These are phyloP conservation scores for Petrosia ficiformis DNA, from an alignment of 37 sponge, comb jelly and placozoan species.

Conservation along the genomic window DNA sequence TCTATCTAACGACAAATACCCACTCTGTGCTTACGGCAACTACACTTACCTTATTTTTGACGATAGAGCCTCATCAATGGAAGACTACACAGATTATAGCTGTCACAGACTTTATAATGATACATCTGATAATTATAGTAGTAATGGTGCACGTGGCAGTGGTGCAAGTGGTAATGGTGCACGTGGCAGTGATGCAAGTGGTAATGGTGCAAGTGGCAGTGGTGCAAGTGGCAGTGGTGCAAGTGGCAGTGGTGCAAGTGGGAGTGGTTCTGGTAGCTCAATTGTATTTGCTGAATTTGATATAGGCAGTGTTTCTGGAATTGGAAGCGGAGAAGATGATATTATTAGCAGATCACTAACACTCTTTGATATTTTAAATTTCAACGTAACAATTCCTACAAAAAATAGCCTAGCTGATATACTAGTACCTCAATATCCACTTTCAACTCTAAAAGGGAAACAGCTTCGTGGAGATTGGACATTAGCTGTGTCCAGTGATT, in stretches of 20 bases:
- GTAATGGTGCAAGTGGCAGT: conserved; percentile 14
- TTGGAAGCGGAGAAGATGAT: background rate
- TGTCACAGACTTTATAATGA: background rate
- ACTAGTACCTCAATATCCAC: conserved; percentile 40
- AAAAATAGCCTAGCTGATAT: conserved; percentile 61
- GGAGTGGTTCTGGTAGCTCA: conserved; percentile 24
- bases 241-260: background rate
- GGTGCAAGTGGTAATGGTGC: background rate
- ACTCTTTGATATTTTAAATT: conserved; percentile 20
- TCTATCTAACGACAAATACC: conserved; percentile 34
- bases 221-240: background rate
- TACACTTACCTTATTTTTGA: conserved; percentile 82
- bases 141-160: background rate
- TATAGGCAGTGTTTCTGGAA: background rate
- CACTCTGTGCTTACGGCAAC: conserved; percentile 74
- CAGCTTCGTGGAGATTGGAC: conserved; percentile 64
- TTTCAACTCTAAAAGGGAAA: conserved; percentile 62
- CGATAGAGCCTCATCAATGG: conserved; percentile 30
- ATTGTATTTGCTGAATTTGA: background rate
- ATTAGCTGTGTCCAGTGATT: conserved; percentile 27
- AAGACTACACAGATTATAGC: conserved; percentile 31
- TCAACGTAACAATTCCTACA: conserved; percentile 50
- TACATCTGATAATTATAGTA: background rate
- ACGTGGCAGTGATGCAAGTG: background rate
- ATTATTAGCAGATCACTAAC: background rate